Percentiles rank a stretch among this genome's conserved stretches.
Evolutionary conservation across 2,113 vertebrate genomes (phyloP).

Genomic region (Mus pahari): DNA sequence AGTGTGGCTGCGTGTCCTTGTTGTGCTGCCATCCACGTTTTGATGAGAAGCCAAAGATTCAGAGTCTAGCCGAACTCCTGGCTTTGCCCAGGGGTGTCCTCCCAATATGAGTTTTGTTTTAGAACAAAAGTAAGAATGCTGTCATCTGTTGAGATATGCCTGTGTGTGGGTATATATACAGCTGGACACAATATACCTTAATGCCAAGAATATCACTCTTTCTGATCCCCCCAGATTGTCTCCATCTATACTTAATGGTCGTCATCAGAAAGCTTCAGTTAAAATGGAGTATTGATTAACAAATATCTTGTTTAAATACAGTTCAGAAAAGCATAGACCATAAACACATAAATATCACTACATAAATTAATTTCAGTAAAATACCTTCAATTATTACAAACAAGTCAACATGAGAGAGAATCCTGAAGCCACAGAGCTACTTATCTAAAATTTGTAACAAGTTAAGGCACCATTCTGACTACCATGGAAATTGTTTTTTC

Average conservation of each 20-base stretch:
- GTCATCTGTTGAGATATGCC: too few species aligned
- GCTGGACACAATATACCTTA: background rate
- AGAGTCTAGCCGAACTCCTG: background rate
- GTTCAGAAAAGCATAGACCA: background rate
- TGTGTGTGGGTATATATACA: too few species aligned
- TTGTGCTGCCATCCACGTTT: background rate
- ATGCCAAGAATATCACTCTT: background rate
- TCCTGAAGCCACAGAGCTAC: background rate
- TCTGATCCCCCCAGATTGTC: background rate
- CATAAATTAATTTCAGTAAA: background rate
- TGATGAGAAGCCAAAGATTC: background rate
- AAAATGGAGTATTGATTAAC: background rate
- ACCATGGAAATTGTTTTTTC: background rate
- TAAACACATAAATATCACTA: background rate
- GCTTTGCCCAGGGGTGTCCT: background rate
- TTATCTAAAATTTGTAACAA: background rate
- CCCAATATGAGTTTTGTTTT: background rate
- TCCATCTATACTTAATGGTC: background rate
- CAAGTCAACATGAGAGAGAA: background rate
- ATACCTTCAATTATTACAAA: background rate
- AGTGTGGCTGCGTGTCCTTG: background rate
- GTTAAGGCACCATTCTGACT: background rate
- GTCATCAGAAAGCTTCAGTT: background rate
- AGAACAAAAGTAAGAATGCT: background rate
- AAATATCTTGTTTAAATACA: background rate